These are phyloP conservation scores for Neocrepidodera transversa DNA, from an alignment of 2,888 invertebrate genomes.

Conservation along the genomic window DNA sequence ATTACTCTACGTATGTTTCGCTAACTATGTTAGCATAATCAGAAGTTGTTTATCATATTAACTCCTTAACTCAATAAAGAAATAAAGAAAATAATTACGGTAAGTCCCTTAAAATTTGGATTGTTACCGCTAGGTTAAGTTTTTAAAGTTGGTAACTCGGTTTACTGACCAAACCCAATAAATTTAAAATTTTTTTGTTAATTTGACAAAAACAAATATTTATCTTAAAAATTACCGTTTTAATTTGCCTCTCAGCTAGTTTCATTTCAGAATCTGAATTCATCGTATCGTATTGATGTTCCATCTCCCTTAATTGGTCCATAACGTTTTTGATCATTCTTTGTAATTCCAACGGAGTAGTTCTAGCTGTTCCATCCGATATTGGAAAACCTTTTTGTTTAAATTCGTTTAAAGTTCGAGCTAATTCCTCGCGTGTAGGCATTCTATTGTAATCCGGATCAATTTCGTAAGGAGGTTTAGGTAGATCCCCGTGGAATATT, in stretches of 20 bases:
- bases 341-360: constrained; percentile 46
- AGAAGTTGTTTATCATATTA: too few relatives aligned
- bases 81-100: too few relatives aligned
- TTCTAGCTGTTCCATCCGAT: background rate
- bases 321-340: constrained; percentile 57
- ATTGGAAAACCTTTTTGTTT: constrained; percentile 34
- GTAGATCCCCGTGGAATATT: constrained; percentile 31
- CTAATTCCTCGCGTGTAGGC: constrained; percentile 58
- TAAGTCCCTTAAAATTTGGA: too few relatives aligned
- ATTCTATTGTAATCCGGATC: constrained; percentile 65
- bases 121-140: too few relatives aligned
- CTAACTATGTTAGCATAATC: too few relatives aligned
- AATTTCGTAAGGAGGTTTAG: constrained; percentile 64
- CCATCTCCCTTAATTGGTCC: constrained; percentile 55
- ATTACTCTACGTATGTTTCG: too few relatives aligned
- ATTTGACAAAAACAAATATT: too few relatives aligned
- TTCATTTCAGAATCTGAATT: constrained; percentile 66
- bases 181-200: too few relatives aligned
- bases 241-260: constrained; percentile 65
- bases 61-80: too few relatives aligned
- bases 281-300: constrained; percentile 40
- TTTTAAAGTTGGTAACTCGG: too few relatives aligned
- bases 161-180: too few relatives aligned
- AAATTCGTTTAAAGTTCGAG: constrained; percentile 48
- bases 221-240: constrained; percentile 65